Evolutionary conservation across 2,113 vertebrate species (phyloP).

Genomic region (Cynoglossus semilaevis): DNA sequence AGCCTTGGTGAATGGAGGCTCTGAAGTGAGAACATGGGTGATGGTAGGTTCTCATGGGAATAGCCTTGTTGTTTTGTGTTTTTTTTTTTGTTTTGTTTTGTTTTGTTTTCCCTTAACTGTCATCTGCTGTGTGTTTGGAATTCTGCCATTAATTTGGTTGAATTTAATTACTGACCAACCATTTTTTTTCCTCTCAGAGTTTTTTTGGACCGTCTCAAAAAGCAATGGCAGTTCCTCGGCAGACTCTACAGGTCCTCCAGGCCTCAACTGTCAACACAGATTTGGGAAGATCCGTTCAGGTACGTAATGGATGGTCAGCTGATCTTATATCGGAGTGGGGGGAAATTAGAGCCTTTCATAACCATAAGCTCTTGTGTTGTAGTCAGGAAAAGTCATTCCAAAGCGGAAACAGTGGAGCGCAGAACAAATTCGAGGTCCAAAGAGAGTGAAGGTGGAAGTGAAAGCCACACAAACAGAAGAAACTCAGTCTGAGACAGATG

Average conservation of each 20-base stretch:
- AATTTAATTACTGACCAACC: neutral
- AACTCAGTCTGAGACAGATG: slow-evolving; percentile 62
- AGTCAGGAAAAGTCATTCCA: slow-evolving; percentile 61
- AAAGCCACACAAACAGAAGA: slow-evolving; percentile 76
- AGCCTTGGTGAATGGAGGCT: slow-evolving; percentile 63
- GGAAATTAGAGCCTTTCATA: neutral
- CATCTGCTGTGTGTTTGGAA: no score
- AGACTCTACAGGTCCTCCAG: slow-evolving; percentile 86
- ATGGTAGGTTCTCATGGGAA: slow-evolving; percentile 26
- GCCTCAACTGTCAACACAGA: slow-evolving; percentile 77
- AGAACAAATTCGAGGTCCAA: slow-evolving; percentile 74
- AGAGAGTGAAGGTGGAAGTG: slow-evolving; percentile 79
- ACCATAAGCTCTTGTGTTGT: neutral
- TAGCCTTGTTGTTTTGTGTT: neutral
- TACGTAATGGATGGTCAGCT: slow-evolving; percentile 43
- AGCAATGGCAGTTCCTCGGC: slow-evolving; percentile 67
- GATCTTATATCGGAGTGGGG: neutral
- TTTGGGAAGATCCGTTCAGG: slow-evolving; percentile 81
- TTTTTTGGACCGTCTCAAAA: slow-evolving; percentile 62
- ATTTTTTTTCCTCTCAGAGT: slow-evolving; percentile 67
- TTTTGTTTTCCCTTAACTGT: no score
- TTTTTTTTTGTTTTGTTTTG: neutral
- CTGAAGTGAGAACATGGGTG: slow-evolving; percentile 24
- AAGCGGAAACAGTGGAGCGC: slow-evolving; percentile 81
- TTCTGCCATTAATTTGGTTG: no score